phyloP scores from a whole-genome alignment of 2,797 vertebrate species.

The Acipenser transmontanus region DNA sequence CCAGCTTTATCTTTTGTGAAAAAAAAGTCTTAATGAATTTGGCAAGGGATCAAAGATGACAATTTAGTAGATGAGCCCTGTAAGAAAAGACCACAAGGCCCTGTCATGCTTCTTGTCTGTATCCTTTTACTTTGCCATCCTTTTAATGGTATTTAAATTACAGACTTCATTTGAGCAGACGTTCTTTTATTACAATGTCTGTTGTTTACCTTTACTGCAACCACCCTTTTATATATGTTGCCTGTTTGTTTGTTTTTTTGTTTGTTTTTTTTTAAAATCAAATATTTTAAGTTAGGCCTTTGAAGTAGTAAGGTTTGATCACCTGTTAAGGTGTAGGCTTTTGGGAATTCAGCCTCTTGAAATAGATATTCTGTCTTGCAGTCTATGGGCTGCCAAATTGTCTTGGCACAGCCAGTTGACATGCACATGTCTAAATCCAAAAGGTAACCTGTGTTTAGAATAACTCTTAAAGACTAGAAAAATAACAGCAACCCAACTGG shows the following conservation, averaged over 20 bases:
- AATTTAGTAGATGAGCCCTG: constrained; percentile 52
- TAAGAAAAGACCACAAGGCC: constrained; percentile 32
- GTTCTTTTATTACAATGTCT: constrained; percentile 48
- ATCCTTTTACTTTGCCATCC: constrained; percentile 41
- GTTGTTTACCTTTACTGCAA: constrained; percentile 30
- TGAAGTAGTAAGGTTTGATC: constrained; percentile 31
- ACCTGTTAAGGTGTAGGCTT: constrained; percentile 14
- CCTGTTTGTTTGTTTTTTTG: constrained; percentile 19
- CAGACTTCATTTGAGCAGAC: constrained; percentile 51
- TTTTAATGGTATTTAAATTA: constrained; percentile 73
- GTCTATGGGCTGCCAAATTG: constrained; percentile 6
- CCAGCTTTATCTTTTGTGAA: constrained; percentile 45
- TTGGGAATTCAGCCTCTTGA: background rate
- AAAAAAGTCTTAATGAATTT: constrained; percentile 43
- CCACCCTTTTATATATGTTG: constrained; percentile 42
- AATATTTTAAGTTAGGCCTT: constrained; percentile 28
- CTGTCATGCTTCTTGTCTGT: constrained; percentile 34
- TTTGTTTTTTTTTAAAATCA: constrained; percentile 22
- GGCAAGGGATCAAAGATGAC: constrained; percentile 59
- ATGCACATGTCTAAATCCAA: too few species aligned
- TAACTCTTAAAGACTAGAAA: too few species aligned
- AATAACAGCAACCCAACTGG: too few species aligned
- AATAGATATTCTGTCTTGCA: constrained; percentile 7
- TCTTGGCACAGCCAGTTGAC: background rate
- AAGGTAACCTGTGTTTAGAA: too few species aligned